Conservation (phyloP, 2,797 vertebrate species). For the Orestias chungarensis region DNA sequence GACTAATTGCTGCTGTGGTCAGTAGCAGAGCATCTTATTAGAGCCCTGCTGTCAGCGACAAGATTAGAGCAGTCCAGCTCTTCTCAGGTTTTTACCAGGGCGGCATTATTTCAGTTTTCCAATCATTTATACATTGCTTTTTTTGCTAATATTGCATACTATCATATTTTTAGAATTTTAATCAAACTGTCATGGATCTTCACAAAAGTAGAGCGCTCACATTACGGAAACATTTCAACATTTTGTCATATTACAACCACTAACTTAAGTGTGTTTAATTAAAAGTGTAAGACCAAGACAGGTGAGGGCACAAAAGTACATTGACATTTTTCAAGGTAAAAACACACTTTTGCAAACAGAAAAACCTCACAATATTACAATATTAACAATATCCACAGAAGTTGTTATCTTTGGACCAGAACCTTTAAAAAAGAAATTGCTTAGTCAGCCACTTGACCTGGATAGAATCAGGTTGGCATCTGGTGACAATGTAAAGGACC, state of each 20-base stretch:
- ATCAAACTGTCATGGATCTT: no score
- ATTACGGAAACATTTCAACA: not conserved
- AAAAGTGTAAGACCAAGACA: not conserved
- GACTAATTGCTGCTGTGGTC: conserved; percentile 76
- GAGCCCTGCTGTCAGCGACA: conserved; percentile 43
- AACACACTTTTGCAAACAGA: not conserved
- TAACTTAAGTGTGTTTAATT: not conserved
- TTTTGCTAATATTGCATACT: conserved; percentile 25
- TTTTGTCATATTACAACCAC: not conserved
- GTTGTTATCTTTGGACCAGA: no score
- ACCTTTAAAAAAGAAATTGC: no score
- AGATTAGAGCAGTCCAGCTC: conserved; percentile 37
- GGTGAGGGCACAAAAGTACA: not conserved
- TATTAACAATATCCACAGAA: no score
- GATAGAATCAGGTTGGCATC: no score
- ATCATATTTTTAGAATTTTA: no score
- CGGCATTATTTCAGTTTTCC: conserved; percentile 38
- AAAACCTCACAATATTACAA: conserved; percentile 46
- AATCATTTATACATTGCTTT: conserved; percentile 38
- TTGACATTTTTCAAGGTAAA: not conserved
- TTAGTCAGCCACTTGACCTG: no score
- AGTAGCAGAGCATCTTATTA: conserved; percentile 53
- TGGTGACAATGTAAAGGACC: no score
- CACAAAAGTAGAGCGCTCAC: not conserved
- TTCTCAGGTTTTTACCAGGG: conserved; percentile 52